These are phyloP conservation scores for Erannis defoliaria DNA, from an alignment of 2,888 invertebrate species.

Conservation along the genomic window DNA sequence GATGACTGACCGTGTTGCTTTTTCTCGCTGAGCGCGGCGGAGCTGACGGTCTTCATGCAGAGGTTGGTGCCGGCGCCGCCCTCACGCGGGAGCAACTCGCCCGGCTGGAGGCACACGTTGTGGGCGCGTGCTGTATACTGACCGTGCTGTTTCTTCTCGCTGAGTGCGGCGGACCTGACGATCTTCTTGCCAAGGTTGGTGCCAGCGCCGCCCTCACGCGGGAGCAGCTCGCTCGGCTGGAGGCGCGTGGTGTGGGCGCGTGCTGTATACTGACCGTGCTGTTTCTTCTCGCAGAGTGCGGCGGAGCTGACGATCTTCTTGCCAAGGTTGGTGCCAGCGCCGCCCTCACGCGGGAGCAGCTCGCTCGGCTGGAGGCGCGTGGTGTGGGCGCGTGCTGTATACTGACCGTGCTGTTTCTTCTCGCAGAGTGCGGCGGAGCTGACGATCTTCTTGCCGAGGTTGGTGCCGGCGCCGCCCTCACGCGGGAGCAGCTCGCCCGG, in stretches of 20 bases:
- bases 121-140: constrained; percentile 50
- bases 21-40: constrained; percentile 89
- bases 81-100: constrained; percentile 89
- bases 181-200: constrained; percentile 93
- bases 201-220: constrained; percentile 92
- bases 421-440: constrained; percentile 90
- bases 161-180: constrained; percentile 90
- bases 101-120: constrained; percentile 76
- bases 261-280: constrained; percentile 62
- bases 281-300: constrained; percentile 86
- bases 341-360: constrained; percentile 91
- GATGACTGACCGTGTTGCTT: constrained; percentile 71
- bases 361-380: constrained; percentile 77
- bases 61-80: constrained; percentile 93
- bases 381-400: too few species aligned
- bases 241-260: constrained; percentile 73
- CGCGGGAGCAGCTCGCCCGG: constrained; percentile 88
- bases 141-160: constrained; percentile 79
- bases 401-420: constrained; percentile 73
- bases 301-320: constrained; percentile 93
- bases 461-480: constrained; percentile 93
- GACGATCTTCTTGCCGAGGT: constrained; percentile 92
- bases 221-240: constrained; percentile 87
- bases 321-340: constrained; percentile 92
- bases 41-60: constrained; percentile 92